phyloP scores from a whole-genome alignment of 1,140 invertebrate genomes.

The Drosophila eugracilis region DNA sequence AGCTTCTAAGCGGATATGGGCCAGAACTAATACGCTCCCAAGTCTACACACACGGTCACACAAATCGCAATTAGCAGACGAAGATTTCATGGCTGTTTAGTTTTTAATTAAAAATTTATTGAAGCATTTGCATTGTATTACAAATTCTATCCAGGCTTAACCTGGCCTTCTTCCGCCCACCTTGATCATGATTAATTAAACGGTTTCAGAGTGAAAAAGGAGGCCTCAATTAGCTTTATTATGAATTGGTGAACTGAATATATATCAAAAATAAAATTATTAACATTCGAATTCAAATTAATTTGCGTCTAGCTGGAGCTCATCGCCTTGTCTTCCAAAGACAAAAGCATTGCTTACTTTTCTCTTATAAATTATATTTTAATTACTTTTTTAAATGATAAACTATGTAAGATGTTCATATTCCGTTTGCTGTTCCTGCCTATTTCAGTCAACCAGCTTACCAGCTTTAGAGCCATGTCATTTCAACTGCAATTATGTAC shows the following conservation, averaged over 20 bases:
- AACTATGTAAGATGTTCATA: not conserved
- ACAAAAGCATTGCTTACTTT: slow-evolving; percentile 24
- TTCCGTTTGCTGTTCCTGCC: slow-evolving; percentile 5
- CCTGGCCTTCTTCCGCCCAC: slow-evolving; percentile 7
- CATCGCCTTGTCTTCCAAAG: slow-evolving; percentile 5
- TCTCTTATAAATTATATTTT: slow-evolving; percentile 22
- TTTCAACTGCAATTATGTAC: slow-evolving; percentile 37
- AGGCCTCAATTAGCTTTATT: not conserved
- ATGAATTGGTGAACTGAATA: slow-evolving; percentile 1
- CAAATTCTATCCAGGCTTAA: slow-evolving; percentile 62
- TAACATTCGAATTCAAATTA: not conserved
- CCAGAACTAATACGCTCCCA: slow-evolving; percentile 29
- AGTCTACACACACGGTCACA: slow-evolving; percentile 9
- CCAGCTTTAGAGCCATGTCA: too few relatives aligned
- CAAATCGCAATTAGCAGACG: slow-evolving; percentile 54
- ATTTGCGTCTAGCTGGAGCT: not conserved
- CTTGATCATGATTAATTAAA: slow-evolving; percentile 55
- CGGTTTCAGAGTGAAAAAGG: slow-evolving; percentile 10
- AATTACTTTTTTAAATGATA: slow-evolving; percentile 28
- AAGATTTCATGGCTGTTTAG: slow-evolving; percentile 49
- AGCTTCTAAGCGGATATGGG: slow-evolving; percentile 67
- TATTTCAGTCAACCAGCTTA: slow-evolving; percentile 45
- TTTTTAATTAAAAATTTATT: slow-evolving; percentile 81
- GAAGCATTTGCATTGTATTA: slow-evolving; percentile 65
- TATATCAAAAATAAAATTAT: slow-evolving; percentile 16